Conservation (phyloP, 2,888 invertebrate genomes). For the Parnassius apollo region DNA sequence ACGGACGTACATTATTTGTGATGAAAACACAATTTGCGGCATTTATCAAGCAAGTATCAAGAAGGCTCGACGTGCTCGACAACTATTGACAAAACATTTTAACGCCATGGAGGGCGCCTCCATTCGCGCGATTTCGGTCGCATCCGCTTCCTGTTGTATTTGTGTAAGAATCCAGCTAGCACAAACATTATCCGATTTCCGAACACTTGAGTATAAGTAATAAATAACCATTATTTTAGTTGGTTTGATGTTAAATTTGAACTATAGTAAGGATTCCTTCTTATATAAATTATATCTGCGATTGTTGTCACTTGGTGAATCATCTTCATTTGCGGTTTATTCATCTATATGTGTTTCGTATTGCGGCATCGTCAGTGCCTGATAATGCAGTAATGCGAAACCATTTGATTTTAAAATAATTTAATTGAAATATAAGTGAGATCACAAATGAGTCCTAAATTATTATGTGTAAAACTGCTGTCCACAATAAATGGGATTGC, state of each 20-base stretch:
- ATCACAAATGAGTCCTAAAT: no score
- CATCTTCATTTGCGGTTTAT: no score
- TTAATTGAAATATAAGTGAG: no score
- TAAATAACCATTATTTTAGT: neutral
- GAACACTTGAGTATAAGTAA: neutral
- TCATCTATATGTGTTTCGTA: no score
- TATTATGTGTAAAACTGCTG: no score
- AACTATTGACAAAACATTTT: slow-evolving; percentile 44
- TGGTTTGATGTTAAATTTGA: neutral
- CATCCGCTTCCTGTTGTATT: slow-evolving; percentile 36
- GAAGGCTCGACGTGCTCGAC: slow-evolving; percentile 22
- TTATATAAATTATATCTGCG: no score
- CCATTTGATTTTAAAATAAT: no score
- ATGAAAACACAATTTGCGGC: neutral
- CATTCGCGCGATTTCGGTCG: slow-evolving; percentile 39
- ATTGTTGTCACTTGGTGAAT: no score
- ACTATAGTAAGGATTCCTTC: no score
- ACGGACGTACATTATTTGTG: neutral
- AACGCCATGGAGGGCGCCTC: slow-evolving; percentile 29
- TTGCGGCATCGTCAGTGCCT: no score
- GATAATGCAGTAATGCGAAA: no score
- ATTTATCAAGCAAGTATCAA: slow-evolving; percentile 38
- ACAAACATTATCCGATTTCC: slow-evolving; percentile 9
- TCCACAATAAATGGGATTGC: no score
- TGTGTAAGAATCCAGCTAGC: slow-evolving; percentile 6